Evolutionary conservation across 2,888 invertebrate genomes (phyloP), one percentile per base, ranked within the genome.

Genomic region (Amaurobius ferox): DNA sequence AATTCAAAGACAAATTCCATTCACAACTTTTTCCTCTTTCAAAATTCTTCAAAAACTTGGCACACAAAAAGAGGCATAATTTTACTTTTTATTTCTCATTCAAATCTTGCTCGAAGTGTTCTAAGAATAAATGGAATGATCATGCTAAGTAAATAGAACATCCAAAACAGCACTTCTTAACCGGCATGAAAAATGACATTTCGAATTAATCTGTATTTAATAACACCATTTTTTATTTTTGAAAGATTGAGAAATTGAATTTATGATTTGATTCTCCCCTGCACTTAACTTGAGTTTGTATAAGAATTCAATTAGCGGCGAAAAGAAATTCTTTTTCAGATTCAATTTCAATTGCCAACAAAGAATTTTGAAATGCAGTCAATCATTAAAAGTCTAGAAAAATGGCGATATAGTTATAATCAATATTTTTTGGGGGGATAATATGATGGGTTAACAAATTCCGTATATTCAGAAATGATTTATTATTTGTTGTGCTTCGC

Each of bases 221-320:
- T 23, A 55, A 55, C 19, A 23, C 19, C 19, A 5, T 23, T 23
- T 55, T 55, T 55, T 44, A 6, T 35, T 35, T 35, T 2, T 2
- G 11, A 55, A 55, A 23, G 55, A 55, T 23, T 23, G 55, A 19
- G 55, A 55, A 55, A 55, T 55, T 55, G 55, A 55, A 55, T 55
- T 55, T 55, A 3, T 3, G 23, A 55, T 23, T 55, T 23, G 2
- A 23, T 55, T 55, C 23, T 55, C 16, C 23, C 2, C 16, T 1
- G 3, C 2, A 2, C 23, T n/a, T 5, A 55, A 23, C 55, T 55
- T 16, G 11, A 16, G 44, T 16, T 13, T 7, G 44, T 44, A 23
- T 23, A 23, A 55, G 11, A 55, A 55, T 55, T 55, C 55, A 55
- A 55, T 55, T 55, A 55, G 55, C 11, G 55, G 23, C 19, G 19